Evolutionary conservation across 2,888 invertebrate species (phyloP), one percentile per base, ranked within the genome.

Genomic region (Sylvicola cinctus): DNA sequence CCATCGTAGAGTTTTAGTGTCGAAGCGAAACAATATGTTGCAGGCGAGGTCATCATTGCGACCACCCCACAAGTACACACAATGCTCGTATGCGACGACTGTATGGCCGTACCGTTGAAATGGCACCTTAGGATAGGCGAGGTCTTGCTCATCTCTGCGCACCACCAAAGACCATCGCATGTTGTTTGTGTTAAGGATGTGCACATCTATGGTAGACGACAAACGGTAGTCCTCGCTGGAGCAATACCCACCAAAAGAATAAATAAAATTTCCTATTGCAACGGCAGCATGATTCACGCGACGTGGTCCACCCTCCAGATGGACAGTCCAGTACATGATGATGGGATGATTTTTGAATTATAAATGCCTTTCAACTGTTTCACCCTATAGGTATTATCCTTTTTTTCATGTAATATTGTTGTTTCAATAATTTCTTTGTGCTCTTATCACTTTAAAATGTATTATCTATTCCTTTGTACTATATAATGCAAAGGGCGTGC

Each of bases 271-370:
- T 15, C 70, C 74, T 28, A 87, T 71, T 37, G 71, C 66, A 16
- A 79, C 84, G 4, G 84, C 85, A n/a, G 88, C 87, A 65, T 88
- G 88, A 55, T 88, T 88, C 11, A 88, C 88, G 39, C 88, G 66
- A 46, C 78, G 68, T 12, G 88, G 91, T n/a, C 90, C 90, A 20
- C 87, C 88, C 50, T 84, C 83, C 40, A 88, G 62, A 49, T 74
- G 74, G 23, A 78, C 71, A 34, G 80, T 81, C 91, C 90, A 91
- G 55, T 65, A 65, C 79, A 83, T 81, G n/a, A n/a, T n/a, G n/a
- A n/a, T n/a, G n/a, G n/a, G n/a, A n/a, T n/a, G n/a, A 47, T 42
- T 47, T n/a, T n/a, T n/a, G n/a, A n/a, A n/a, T n/a, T n/a, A n/a
- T n/a, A n/a, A n/a, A n/a, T n/a, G n/a, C n/a, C n/a, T n/a, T n/a